These are phyloP conservation scores for Myotis myotis DNA, from an alignment of 2,797 vertebrate species.

Conservation along the genomic window DNA sequence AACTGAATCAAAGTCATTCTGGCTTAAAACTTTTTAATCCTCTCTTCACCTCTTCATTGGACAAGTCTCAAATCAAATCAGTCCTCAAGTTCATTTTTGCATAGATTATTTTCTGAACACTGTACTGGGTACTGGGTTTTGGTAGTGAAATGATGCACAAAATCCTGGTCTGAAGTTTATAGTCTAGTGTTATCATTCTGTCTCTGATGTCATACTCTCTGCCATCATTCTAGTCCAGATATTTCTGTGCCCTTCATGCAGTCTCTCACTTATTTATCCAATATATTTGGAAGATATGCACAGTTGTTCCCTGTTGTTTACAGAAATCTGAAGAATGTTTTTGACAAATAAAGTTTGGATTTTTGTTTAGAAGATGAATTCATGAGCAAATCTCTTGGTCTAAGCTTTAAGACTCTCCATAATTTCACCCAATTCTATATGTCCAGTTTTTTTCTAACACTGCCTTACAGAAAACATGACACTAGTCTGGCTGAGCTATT, in stretches of 20 bases:
- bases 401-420: neutral
- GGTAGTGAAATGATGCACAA: neutral
- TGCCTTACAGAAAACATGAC: neutral
- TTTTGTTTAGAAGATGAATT: constrained; percentile 8
- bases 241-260: neutral
- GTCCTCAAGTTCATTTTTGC: neutral
- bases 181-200: neutral
- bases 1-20: neutral
- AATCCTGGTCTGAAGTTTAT: neutral
- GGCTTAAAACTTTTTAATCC: neutral
- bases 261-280: neutral
- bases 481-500: neutral
- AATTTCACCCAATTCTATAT: neutral
- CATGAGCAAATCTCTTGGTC: neutral
- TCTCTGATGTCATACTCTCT: neutral
- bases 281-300: neutral
- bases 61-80: neutral
- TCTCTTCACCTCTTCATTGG: neutral
- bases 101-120: neutral
- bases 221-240: neutral
- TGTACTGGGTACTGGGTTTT: neutral
- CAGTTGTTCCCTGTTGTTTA: neutral
- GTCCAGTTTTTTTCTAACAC: neutral
- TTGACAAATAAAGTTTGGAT: neutral
- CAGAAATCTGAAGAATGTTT: neutral